A percentile compares a stretch with the other conserved stretches of the same genome.
Conservation (phyloP, 2,797 vertebrate genomes). For the Leucoraja ocellata region DNA sequence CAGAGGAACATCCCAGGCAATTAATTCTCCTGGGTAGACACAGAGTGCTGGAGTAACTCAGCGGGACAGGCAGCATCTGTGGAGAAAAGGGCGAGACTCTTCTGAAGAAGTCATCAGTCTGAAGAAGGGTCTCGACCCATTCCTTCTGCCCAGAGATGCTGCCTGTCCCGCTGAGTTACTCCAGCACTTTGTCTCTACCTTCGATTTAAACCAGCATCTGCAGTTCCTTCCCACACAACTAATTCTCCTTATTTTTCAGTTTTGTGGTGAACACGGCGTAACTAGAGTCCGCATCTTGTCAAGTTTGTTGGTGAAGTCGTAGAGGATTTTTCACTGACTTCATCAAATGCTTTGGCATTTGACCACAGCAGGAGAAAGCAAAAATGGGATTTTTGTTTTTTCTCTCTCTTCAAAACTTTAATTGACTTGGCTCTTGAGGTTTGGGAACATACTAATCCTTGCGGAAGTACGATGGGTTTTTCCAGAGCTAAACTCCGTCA, state of each 20-base stretch:
- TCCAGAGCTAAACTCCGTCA: neutral
- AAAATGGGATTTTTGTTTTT: neutral
- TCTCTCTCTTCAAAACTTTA: neutral
- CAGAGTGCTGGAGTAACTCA: no score
- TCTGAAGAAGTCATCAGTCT: no score
- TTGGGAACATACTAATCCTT: constrained; percentile 47
- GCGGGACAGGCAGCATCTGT: no score
- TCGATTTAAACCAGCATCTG: no score
- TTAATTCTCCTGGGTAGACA: neutral
- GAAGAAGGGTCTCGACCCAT: no score
- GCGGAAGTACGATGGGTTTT: neutral
- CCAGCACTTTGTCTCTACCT: no score
- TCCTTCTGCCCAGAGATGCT: no score
- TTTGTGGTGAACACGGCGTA: neutral
- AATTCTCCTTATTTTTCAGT: neutral
- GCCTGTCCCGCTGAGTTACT: no score
- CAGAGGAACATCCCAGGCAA: neutral
- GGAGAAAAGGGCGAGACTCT: no score
- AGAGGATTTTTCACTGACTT: no score
- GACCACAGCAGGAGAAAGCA: neutral
- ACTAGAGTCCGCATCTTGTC: neutral
- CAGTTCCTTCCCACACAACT: neutral
- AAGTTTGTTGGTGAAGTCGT: neutral
- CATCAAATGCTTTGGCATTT: neutral
- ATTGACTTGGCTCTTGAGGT: neutral